Evolutionary conservation across 2,113 vertebrate genomes (phyloP), one percentile per base, ranked within the genome.

Genomic region (Myodes glareolus): DNA sequence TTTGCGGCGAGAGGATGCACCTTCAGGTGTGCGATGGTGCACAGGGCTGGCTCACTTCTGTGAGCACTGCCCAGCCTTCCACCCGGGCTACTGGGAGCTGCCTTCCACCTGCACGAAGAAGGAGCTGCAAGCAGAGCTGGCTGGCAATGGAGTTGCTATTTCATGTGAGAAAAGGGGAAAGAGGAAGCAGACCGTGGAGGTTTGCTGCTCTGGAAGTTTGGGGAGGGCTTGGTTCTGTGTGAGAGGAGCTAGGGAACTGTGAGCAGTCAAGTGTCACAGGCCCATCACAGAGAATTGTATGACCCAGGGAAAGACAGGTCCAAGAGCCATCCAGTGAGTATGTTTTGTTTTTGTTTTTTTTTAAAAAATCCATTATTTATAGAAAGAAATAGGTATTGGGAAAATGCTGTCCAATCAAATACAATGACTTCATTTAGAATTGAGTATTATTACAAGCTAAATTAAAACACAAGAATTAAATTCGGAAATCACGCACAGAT

Each of bases 401-500:
- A 97, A 97, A 96, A 97, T 50, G 88, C 31, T 63, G 36, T 47
- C 61, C 27, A 93, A 86, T 97, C 58, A 96, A 96, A 98, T 92
- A 93, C 68, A 47, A 0, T 75, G 65, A 95, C 95, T 95, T 88
- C 82, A 97, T 73, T 94, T 0, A 95, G 42, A 94, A 96, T 0
- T 0, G 95, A 97, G 76, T 90, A 95, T 86, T 86, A 96, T 92
- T 80, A 98, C 78, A 97, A 93, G 2, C 78, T 96, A 89, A 98
- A 97, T 42, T 80, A 80, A 98, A 97, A 95, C 77, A 94, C 80
- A 98, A 97, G 82, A 95, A 93, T 87, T 45, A 63, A 97, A 96
- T 96, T 97, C 94, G 96, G 97, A 98, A 98, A 96, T 92, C 90
- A 97, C 88, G 36, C 91, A 97, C n/a, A 97, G 89, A 77, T 96